These are phyloP conservation scores for Erpobdella octoculata DNA, from an alignment of 2,888 invertebrate species.

Conservation along the genomic window DNA sequence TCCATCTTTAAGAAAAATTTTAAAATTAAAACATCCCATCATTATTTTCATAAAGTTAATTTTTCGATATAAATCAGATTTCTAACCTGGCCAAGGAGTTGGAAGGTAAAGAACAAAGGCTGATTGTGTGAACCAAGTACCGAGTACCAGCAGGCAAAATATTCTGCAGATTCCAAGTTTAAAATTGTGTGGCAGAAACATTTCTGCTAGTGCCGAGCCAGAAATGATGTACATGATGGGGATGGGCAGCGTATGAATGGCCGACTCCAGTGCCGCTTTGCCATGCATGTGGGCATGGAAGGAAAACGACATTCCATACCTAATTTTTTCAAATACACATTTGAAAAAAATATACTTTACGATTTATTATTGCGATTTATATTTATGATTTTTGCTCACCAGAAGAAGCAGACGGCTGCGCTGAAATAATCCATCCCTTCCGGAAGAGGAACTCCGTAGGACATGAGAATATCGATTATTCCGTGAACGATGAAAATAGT, in stretches of 20 bases:
- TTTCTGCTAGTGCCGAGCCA: conserved; percentile 33
- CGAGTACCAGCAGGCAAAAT: conserved; percentile 37
- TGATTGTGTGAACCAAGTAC: conserved; percentile 42
- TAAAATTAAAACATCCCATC: neutral
- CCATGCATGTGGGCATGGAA: conserved; percentile 35
- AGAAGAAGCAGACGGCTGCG: conserved; percentile 31
- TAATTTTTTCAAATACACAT: neutral
- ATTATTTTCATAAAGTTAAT: neutral
- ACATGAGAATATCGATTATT: conserved; percentile 32
- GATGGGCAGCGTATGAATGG: conserved; percentile 39
- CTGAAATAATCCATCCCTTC: conserved; percentile 30
- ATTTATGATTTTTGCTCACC: too few species aligned
- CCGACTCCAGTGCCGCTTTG: conserved; percentile 35
- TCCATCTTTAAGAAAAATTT: too few species aligned
- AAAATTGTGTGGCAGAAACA: conserved; percentile 33
- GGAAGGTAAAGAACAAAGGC: conserved; percentile 41
- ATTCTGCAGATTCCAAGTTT: conserved; percentile 18
- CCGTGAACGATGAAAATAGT: conserved; percentile 35
- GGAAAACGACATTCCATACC: conserved; percentile 33
- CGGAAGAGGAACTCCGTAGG: conserved; percentile 30
- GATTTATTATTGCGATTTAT: too few species aligned
- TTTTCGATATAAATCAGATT: neutral
- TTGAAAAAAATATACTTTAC: too few species aligned
- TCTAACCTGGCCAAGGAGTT: conserved; percentile 38
- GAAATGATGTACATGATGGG: conserved; percentile 34